Evolutionary conservation across 2,113 vertebrate species (phyloP).

Genomic region (Electrona antarctica): DNA sequence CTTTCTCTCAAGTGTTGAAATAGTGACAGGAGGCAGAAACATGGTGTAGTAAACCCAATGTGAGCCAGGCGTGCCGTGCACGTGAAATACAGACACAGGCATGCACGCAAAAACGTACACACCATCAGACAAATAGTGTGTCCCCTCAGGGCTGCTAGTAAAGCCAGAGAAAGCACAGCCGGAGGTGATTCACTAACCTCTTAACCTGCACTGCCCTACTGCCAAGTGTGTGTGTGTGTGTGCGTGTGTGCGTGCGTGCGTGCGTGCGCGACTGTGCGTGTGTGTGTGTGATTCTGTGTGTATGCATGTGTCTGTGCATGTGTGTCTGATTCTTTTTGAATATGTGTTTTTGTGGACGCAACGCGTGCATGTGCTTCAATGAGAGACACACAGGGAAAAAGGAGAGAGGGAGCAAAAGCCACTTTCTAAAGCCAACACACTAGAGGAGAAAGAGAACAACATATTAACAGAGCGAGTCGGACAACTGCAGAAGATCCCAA

Average conservation of each 20-base stretch:
- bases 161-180: conserved; percentile 66
- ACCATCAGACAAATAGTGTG: conserved; percentile 2
- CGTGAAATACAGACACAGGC: conserved; percentile 32
- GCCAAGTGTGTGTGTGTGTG: conserved; percentile 21
- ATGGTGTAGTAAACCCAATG: conserved; percentile 15
- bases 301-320: too few relatives aligned
- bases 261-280: not conserved
- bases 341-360: too few relatives aligned
- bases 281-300: too few relatives aligned
- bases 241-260: not conserved
- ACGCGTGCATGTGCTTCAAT: not conserved
- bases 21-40: conserved; percentile 25
- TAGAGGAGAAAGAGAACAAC: not conserved
- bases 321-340: too few relatives aligned
- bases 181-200: conserved; percentile 56
- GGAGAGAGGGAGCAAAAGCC: too few relatives aligned
- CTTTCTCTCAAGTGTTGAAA: conserved; percentile 29
- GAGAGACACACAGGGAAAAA: not conserved
- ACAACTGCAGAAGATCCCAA: too few relatives aligned
- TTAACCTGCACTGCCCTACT: conserved; percentile 46
- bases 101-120: not conserved
- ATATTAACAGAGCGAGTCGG: not conserved
- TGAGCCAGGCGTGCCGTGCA: conserved; percentile 29
- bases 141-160: conserved; percentile 39
- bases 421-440: not conserved